Evolutionary conservation across 2,797 vertebrate genomes (phyloP).

Genomic region (Propithecus deckenii): DNA sequence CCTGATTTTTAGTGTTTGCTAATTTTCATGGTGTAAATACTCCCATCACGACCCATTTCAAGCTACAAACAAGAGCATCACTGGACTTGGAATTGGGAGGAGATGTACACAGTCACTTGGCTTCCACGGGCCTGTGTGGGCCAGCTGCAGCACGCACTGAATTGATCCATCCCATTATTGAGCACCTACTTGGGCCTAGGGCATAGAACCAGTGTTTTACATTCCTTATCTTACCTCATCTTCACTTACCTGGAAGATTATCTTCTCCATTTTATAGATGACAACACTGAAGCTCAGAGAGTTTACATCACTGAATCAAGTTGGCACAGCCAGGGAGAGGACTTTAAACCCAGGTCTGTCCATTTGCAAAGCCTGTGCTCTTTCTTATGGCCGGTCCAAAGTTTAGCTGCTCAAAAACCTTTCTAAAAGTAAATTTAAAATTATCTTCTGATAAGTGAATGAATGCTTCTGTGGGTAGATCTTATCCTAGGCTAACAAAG

Average conservation of each 20-base stretch:
- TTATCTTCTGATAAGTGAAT: not conserved
- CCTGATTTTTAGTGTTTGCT: not conserved
- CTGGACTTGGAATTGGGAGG: not conserved
- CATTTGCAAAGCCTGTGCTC: not conserved
- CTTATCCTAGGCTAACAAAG: not conserved
- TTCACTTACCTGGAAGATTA: not conserved
- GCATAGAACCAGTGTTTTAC: not conserved
- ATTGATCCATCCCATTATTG: not conserved
- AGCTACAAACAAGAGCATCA: not conserved
- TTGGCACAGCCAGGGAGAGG: not conserved
- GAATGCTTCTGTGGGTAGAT: not conserved
- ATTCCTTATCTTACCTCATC: not conserved
- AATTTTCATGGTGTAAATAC: not conserved
- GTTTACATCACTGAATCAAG: not conserved
- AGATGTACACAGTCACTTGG: not conserved
- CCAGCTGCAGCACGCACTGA: not conserved
- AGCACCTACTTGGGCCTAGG: not conserved
- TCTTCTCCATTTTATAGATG: not conserved
- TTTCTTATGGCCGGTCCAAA: not conserved
- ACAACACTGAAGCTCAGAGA: not conserved
- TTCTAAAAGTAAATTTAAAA: not conserved
- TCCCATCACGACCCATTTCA: accelerated
- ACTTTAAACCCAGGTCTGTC: not conserved
- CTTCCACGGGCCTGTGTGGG: not conserved
- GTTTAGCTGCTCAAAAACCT: not conserved